Percentiles rank a stretch among this genome's conserved stretches.
Evolutionary conservation across 2,113 vertebrate species (phyloP).

Genomic region (Cyanoramphus novaezelandiae): DNA sequence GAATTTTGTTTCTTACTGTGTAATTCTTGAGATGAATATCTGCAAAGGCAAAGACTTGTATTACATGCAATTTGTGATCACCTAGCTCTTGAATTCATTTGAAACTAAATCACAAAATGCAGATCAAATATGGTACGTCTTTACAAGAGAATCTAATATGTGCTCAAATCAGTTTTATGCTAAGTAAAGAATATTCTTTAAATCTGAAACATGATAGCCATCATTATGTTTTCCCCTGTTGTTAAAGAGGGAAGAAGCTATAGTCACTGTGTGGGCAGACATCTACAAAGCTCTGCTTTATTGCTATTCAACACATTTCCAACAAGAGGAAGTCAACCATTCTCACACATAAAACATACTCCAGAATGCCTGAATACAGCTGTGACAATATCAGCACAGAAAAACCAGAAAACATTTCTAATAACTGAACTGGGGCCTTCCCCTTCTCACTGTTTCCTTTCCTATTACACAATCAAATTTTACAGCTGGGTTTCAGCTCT

Average conservation of each 20-base stretch:
- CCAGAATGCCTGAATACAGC: not conserved
- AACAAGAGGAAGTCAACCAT: slow-evolving; percentile 11
- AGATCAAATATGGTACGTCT: not conserved
- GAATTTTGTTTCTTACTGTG: not conserved
- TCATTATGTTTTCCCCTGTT: not conserved
- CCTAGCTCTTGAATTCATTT: not conserved
- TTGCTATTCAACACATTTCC: not conserved
- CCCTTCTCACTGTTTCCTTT: not conserved
- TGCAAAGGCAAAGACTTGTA: not conserved
- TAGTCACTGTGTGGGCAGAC: slow-evolving; percentile 26
- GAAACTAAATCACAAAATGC: not conserved
- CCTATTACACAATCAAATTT: not conserved
- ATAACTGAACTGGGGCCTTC: not conserved
- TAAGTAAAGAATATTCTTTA: not conserved
- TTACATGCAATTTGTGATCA: not conserved
- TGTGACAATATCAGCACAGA: not conserved
- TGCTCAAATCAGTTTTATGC: not conserved
- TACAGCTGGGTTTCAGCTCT: not conserved
- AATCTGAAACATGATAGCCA: slow-evolving; percentile 20
- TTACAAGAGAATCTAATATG: not conserved
- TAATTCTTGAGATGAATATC: not conserved
- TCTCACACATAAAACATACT: not conserved
- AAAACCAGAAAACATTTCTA: not conserved
- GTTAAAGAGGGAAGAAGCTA: not conserved
- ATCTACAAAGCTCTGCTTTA: slow-evolving; percentile 29